Evolutionary conservation across 2,797 vertebrate genomes (phyloP), one percentile per base, ranked within the genome.

Genomic region (Tokudaia tokunoshimensis): DNA sequence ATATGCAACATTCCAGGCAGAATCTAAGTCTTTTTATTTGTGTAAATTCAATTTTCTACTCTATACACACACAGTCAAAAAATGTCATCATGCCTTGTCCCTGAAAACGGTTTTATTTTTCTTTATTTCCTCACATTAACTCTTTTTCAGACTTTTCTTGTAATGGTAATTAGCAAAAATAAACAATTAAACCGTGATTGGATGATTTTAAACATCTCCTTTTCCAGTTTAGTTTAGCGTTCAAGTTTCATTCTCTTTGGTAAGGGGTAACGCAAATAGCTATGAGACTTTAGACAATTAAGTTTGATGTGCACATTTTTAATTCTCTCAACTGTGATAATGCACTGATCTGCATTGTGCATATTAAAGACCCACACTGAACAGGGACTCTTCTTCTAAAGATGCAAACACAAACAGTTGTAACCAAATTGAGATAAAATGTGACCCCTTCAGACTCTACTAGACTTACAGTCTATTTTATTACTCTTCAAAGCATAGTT

Each of bases 241-340:
- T 94, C 44, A 70, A 91, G 41, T 86, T 96, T 89, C 57, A 95
- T 89, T 96, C 94, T 95, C 10, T 34, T 79, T 85, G 47, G 7
- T 91, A 72, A 89, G 29, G 67, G 61, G 12, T 78, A 78, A 47
- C 4, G 3, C 37, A 89, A 96, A 84, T 81, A 50, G 26, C 57
- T 75, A 61, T 92, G 57, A 76, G 81, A 84, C 52, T 85, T 91
- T 93, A 80, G 87, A 91, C 44, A 95, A 95, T 55, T 85, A 85
- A 91, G 78, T 91, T 95, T 96, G 80, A 93, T 96, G 72, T 76
- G 41, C 59, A 55, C 61, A 94, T 89, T 89, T 97, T 95, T 91
- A 93, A 76, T 87, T 94, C 84, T 92, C 50, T 92, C n/a, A 81
- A 76, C 87, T 96, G 34, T 57, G 19, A 79, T 96, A 84, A 96